Base-by-base conservation (phyloP, 2,888 invertebrate genomes). In the Psylliodes chrysocephalus region DNA sequence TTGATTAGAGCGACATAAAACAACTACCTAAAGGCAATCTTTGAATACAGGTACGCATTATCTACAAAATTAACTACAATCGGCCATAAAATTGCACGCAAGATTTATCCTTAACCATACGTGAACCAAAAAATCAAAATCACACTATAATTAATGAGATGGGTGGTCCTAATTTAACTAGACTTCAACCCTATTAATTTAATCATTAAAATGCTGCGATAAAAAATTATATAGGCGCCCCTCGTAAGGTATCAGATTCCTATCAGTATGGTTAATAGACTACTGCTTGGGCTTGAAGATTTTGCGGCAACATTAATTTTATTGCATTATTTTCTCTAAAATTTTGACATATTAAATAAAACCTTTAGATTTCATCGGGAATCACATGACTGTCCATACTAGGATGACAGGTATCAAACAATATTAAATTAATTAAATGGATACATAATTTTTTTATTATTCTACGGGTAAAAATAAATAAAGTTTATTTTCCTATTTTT, bases 11-110 rank as follows among this genome's bases (percentile, higher is more conserved):
- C n/a, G 35, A 35, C 14, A 35, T 8, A 35, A 35, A 35, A 35
- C 35, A 35, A 35, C 5, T 6, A 33, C 61, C 61, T 28, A 14
- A 18, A 40, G 65, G 54, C 19, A 54, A 47, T 51, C 52, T 38
- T 52, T 59, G 42, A 60, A 60, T 64, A 47, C 49, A 53, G 53
- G 63, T 63, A 59, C 49, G 47, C 54, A 64, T 64, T 57, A 60
- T 63, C 54, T 47, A 59, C 42, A 15, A 63, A 40, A 61, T 61
- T 47, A 22, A 55, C 61, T 55, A 55, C 35, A 53, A 49, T 55
- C 53, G 22, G 49, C 61, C 47, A 61, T 35, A 53, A 61, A 61
- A 61, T 61, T 61, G 61, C 61, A 61, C 49, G 49, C 46, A 55
- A 47, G 59, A 47, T 47, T 54, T 46, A 22, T 38, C 40, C 47